These are phyloP conservation scores for Brachyhypopomus occidentalis DNA, from an alignment of 2,113 vertebrate species.

Conservation along the genomic window DNA sequence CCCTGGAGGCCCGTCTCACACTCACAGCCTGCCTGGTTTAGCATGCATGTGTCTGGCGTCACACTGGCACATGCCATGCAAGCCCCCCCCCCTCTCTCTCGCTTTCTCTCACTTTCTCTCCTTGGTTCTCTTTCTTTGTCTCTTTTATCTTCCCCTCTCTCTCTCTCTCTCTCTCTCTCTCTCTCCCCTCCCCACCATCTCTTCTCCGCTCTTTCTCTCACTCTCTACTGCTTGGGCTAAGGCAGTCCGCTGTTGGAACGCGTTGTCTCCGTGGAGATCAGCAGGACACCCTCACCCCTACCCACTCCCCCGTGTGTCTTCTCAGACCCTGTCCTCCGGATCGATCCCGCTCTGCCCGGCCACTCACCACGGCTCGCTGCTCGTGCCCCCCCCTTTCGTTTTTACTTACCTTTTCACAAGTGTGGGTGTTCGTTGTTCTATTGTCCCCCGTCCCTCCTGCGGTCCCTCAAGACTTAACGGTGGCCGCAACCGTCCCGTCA, in stretches of 20 bases:
- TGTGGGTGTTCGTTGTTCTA: neutral
- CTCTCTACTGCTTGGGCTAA: neutral
- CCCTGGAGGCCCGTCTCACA: constrained; percentile 41
- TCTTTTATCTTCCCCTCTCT: constrained; percentile 21
- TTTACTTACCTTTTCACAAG: neutral
- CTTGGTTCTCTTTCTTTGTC: no score
- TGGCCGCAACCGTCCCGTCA: constrained; percentile 26
- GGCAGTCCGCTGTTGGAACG: neutral
- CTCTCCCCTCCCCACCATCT: constrained; percentile 48
- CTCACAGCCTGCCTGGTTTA: constrained; percentile 47
- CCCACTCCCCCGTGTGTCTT: neutral
- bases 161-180: constrained; percentile 5
- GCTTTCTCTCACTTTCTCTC: constrained; percentile 42
- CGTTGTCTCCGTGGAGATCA: constrained; percentile 6
- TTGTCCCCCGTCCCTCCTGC: constrained; percentile 3
- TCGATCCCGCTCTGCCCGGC: neutral
- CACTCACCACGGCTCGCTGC: neutral
- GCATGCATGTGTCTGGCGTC: constrained; percentile 62
- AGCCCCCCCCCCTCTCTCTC: neutral
- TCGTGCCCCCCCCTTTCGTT: constrained; percentile 44
- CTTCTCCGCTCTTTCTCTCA: constrained; percentile 21
- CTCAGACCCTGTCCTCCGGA: constrained; percentile 18
- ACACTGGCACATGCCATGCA: constrained; percentile 4
- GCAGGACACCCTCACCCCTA: neutral
- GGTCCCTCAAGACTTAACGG: constrained; percentile 10